Percentiles rank a stretch among this genome's conserved stretches.
phyloP scores from a whole-genome alignment of 1,140 invertebrate species.

The Goniozus legneri region DNA sequence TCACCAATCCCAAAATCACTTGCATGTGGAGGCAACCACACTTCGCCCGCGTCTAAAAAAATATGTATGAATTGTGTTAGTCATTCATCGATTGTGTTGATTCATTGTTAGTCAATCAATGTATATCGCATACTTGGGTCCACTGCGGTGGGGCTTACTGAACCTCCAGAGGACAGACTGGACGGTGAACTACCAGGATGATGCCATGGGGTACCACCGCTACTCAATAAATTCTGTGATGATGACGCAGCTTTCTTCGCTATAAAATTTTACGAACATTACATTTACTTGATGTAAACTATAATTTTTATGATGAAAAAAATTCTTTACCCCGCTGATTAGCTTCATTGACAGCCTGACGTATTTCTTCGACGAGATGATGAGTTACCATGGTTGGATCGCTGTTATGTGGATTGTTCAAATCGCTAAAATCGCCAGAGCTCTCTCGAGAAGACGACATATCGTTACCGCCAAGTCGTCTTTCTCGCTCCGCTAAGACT shows the following conservation, averaged over 20 bases:
- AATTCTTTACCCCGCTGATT: slow-evolving; percentile 69
- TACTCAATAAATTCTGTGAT: slow-evolving; percentile 46
- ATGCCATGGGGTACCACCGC: slow-evolving; percentile 42
- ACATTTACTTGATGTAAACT: too few relatives aligned
- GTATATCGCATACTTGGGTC: too few relatives aligned
- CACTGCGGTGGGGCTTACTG: slow-evolving; percentile 49
- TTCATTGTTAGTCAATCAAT: too few relatives aligned
- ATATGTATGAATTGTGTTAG: too few relatives aligned
- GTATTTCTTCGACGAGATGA: slow-evolving; percentile 77
- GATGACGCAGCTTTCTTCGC: slow-evolving; percentile 63
- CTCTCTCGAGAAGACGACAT: slow-evolving; percentile 61
- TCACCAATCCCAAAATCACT: slow-evolving; percentile 53
- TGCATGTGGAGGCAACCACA: slow-evolving; percentile 54
- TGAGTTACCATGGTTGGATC: slow-evolving; percentile 61
- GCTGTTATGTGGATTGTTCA: slow-evolving; percentile 58
- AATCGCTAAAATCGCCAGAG: slow-evolving; percentile 61
- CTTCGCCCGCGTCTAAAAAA: slow-evolving; percentile 50
- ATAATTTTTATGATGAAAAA: not conserved
- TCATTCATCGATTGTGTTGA: too few relatives aligned
- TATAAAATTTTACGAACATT: too few relatives aligned
- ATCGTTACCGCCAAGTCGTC: slow-evolving; percentile 54
- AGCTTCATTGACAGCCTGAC: slow-evolving; percentile 78
- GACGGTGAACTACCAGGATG: slow-evolving; percentile 59
- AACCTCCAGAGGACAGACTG: slow-evolving; percentile 62
- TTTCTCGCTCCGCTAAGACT: slow-evolving; percentile 72